phyloP scores from a whole-genome alignment of 2,797 vertebrate species.

The Falco peregrinus region DNA sequence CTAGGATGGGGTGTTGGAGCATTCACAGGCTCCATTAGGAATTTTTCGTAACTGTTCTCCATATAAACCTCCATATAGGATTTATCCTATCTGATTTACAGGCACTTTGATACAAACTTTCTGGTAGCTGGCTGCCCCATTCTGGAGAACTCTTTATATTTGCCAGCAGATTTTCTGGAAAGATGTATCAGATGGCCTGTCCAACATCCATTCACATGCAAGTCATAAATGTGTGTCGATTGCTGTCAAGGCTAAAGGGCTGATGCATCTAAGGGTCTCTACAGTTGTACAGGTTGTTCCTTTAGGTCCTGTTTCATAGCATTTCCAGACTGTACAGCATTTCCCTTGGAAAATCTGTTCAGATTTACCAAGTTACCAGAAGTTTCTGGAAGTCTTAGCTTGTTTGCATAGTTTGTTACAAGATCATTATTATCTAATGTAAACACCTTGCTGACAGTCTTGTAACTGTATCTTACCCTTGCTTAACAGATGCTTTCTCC shows the following conservation, averaged over 20 bases:
- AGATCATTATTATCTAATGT: background rate
- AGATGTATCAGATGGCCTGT: background rate
- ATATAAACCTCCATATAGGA: background rate
- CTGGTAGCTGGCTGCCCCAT: background rate
- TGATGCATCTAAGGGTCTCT: background rate
- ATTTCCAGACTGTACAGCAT: background rate
- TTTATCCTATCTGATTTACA: background rate
- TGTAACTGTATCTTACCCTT: background rate
- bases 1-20: background rate
- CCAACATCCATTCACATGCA: background rate
- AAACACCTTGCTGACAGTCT: background rate
- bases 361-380: background rate
- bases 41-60: background rate
- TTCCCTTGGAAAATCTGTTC: background rate
- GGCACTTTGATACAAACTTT: background rate
- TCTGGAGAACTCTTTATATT: background rate
- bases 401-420: background rate
- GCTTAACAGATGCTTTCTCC: background rate
- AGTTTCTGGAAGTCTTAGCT: background rate
- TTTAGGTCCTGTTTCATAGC: background rate
- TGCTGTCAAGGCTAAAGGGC: background rate
- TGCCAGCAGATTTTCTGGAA: background rate
- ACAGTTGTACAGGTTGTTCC: background rate
- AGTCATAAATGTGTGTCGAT: accelerated
- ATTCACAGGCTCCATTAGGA: background rate